phyloP scores from a whole-genome alignment of 1,140 invertebrate genomes.

The Macrocentrus cingulum region DNA sequence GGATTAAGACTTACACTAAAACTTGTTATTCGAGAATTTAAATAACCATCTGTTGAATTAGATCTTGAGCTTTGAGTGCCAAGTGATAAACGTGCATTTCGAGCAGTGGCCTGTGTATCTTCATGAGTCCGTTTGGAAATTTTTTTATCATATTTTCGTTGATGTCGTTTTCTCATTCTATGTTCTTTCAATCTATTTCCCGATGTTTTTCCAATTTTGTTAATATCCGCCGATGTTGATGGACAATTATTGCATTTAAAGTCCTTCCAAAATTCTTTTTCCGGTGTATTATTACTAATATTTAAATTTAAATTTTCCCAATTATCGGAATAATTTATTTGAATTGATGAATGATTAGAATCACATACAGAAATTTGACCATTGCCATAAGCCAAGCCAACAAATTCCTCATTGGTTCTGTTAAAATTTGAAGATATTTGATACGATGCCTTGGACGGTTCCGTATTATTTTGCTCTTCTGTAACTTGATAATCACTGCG shows the following conservation, averaged over 20 bases:
- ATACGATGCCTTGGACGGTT: neutral
- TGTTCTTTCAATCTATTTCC: conserved; percentile 37
- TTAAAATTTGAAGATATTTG: conserved; percentile 48
- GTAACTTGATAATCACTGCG: neutral
- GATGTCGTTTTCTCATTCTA: conserved; percentile 41
- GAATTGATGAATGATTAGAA: conserved; percentile 48
- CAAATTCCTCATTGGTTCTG: conserved; percentile 52
- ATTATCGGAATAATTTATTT: conserved; percentile 55
- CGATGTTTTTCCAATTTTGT: conserved; percentile 40
- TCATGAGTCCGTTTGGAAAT: conserved; percentile 24
- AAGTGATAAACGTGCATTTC: conserved; percentile 21
- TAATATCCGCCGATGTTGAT: conserved; percentile 45
- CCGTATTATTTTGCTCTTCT: neutral
- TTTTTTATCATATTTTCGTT: conserved; percentile 41
- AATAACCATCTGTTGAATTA: conserved; percentile 51
- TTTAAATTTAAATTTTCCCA: conserved; percentile 56
- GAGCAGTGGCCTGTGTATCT: conserved; percentile 30
- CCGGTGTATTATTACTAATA: conserved; percentile 42
- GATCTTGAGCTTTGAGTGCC: conserved; percentile 54
- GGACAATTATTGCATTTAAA: conserved; percentile 53
- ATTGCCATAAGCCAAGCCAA: conserved; percentile 51
- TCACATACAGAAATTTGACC: conserved; percentile 53
- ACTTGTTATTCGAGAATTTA: conserved; percentile 45
- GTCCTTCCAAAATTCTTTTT: conserved; percentile 52
- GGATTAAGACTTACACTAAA: conserved; percentile 52